A percentile compares a stretch with the other conserved stretches of the same genome.
Conservation (phyloP, 1,140 invertebrate genomes). For the Drosophila kanapiae region DNA sequence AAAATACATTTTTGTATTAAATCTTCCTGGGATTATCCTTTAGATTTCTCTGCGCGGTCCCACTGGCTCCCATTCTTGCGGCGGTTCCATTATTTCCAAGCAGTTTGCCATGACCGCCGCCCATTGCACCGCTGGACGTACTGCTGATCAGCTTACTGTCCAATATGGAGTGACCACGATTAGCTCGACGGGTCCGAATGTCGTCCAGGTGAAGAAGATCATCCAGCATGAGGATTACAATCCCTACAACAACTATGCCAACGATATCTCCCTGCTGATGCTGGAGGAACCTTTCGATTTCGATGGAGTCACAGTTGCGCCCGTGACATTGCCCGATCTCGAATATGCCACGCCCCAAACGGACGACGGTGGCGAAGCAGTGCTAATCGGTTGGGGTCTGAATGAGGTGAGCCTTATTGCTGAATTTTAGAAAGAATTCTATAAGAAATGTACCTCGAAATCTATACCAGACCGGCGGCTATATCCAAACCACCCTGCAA, state of each 20-base stretch:
- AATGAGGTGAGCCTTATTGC: constrained; percentile 55
- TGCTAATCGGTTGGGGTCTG: constrained; percentile 80
- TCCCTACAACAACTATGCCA: constrained; percentile 65
- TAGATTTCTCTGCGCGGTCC: constrained; percentile 73
- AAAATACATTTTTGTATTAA: background rate
- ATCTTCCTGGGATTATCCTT: background rate
- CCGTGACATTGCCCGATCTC: constrained; percentile 56
- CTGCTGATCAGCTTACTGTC: constrained; percentile 40
- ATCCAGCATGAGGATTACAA: constrained; percentile 77
- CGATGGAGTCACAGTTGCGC: constrained; percentile 62
- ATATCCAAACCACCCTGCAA: constrained; percentile 73
- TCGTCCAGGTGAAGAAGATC: constrained; percentile 67
- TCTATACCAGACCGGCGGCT: constrained; percentile 74
- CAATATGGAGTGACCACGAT: constrained; percentile 69
- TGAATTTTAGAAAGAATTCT: background rate
- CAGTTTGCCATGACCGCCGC: constrained; percentile 87
- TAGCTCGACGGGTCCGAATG: constrained; percentile 57
- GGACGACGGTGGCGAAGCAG: constrained; percentile 52
- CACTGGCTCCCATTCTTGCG: constrained; percentile 86
- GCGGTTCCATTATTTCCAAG: constrained; percentile 86
- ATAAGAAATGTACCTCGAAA: background rate
- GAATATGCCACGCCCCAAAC: constrained; percentile 61
- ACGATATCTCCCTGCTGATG: constrained; percentile 73
- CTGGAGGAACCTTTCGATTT: constrained; percentile 57
- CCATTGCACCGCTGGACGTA: constrained; percentile 86